Evolutionary conservation across 2,113 vertebrate genomes (phyloP), one percentile per base, ranked within the genome.

Genomic region (Calidris pugnax): DNA sequence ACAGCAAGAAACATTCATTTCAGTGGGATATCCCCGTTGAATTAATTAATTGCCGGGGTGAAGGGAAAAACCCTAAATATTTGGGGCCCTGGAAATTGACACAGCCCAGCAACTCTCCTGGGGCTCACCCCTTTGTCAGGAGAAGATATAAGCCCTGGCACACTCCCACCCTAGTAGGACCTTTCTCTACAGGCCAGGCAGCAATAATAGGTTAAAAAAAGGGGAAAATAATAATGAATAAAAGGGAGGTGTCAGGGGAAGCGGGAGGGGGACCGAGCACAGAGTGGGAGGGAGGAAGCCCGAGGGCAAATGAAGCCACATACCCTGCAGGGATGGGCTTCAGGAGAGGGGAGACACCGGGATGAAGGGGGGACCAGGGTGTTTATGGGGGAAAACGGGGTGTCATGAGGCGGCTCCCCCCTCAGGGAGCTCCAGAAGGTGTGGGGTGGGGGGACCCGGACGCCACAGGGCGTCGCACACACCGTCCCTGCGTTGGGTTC

Each of bases 341-440:
- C 47, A n/a, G 35, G 50, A 56, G 21, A 19, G 21, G 21, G 33
- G 17, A 7, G 6, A 7, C 18, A 1, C 5, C 0, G 22, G 24
- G 19, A 16, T 9, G 69, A 60, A 33, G 14, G 14, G 56, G 28
- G 16, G 6, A 3, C 3, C 21, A 3, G 9, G 5, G 6, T 1
- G 37, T 7, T 10, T 2, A 1, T 14, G 1, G 12, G 3, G 21
- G 23, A 6, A 2, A 9, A 1, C 12, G 12, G 14, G 45, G 14
- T 3, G 45, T 24, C 30, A 21, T 20, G 4, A 47, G 21, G 47
- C 10, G 5, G 6, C 3, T n/a, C 8, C 23, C 50, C 41, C 35
- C 4, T 28, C 27, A 9, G 3, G 2, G n/a, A 24, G 35, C 22
- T 60, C 22, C 22, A 9, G 19, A 21, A 22, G 12, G 13, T 21